These are phyloP conservation scores for Lagenorhynchus albirostris DNA, from an alignment of 2,113 vertebrate genomes.

Conservation along the genomic window DNA sequence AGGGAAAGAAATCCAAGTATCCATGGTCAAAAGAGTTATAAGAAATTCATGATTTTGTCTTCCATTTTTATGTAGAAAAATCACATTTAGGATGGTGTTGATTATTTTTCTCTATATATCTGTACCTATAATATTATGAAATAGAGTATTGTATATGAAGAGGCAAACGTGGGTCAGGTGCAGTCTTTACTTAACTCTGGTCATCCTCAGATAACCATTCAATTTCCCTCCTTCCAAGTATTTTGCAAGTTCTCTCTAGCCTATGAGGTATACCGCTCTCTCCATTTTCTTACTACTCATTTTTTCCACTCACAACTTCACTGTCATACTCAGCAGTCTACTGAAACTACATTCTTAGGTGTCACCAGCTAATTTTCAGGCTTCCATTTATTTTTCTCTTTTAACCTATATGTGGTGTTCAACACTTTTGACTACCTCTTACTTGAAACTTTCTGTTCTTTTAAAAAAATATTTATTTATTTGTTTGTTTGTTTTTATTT, in stretches of 20 bases:
- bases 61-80: constrained; percentile 5
- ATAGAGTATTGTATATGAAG: background rate
- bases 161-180: background rate
- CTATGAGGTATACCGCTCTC: background rate
- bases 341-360: background rate
- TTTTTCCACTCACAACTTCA: background rate
- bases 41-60: constrained; percentile 15
- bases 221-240: background rate
- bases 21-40: background rate
- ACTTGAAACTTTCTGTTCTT: background rate
- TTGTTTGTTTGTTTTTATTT: too few relatives aligned
- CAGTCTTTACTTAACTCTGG: background rate
- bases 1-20: background rate
- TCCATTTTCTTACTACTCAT: background rate
- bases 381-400: background rate
- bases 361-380: background rate
- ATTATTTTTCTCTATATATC: background rate
- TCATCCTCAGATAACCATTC: background rate
- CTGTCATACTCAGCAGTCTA: background rate
- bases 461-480: too few relatives aligned
- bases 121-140: background rate
- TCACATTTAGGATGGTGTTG: background rate
- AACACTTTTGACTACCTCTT: background rate
- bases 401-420: background rate
- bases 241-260: background rate